These are phyloP conservation scores for Oligia strigilis DNA, from an alignment of 2,888 invertebrate genomes.

Conservation along the genomic window DNA sequence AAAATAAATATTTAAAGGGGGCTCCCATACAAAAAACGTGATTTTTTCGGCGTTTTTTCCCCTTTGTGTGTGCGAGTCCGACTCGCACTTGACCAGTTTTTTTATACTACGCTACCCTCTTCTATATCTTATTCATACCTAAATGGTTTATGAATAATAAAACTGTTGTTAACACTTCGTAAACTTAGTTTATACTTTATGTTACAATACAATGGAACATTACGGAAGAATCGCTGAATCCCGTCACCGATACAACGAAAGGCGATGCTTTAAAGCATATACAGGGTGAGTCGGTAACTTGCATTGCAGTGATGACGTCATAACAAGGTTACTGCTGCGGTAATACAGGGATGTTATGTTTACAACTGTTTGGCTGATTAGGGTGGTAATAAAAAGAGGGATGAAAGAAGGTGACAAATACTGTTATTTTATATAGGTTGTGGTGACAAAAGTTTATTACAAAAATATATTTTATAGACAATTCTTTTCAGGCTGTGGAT, in stretches of 20 bases:
- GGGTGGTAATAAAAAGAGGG: not conserved
- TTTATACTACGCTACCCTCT: not conserved
- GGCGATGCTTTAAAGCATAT: too few species aligned
- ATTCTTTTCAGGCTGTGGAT: not conserved
- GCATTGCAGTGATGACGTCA: not conserved
- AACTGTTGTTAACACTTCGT: not conserved
- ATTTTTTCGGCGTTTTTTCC: too few species aligned
- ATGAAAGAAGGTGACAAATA: not conserved
- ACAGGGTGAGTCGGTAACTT: not conserved
- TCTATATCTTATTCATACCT: not conserved
- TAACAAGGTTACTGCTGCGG: not conserved
- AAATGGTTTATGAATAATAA: not conserved
- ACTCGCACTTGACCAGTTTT: too few species aligned
- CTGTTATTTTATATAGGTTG: not conserved
- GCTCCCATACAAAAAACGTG: too few species aligned
- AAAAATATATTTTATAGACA: not conserved
- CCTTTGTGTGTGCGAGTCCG: too few species aligned
- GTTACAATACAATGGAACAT: constrained; percentile 10
- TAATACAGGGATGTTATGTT: not conserved
- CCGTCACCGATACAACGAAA: constrained; percentile 3
- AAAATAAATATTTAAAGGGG: too few species aligned
- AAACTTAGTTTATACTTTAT: constrained; percentile 27
- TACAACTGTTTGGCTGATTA: not conserved
- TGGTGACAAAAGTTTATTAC: not conserved
- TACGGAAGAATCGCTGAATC: constrained; percentile 1